These are phyloP conservation scores for Platerodrilus igneus DNA, from an alignment of 2,888 invertebrate species.

Conservation along the genomic window DNA sequence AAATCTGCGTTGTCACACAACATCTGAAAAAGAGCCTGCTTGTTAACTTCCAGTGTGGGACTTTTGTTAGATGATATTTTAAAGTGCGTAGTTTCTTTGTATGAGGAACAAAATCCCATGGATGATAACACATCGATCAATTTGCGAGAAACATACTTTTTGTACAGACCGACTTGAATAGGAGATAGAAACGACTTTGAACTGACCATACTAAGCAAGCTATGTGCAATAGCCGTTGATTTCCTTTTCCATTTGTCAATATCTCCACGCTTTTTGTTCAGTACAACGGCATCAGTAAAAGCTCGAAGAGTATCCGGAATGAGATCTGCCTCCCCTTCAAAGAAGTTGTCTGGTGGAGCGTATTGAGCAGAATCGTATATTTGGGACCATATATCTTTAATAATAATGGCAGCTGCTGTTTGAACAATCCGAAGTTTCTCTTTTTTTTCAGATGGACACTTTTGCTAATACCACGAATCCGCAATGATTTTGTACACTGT, in stretches of 20 bases:
- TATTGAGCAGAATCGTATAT: too few relatives aligned
- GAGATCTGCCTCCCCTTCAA: not conserved
- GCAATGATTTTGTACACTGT: too few relatives aligned
- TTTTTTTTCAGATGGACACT: not conserved
- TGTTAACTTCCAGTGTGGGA: not conserved
- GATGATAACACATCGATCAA: slow-evolving; percentile 1
- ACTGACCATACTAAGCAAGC: not conserved
- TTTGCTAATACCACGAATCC: not conserved
- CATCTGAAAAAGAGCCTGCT: not conserved
- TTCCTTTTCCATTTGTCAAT: not conserved
- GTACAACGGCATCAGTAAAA: not conserved
- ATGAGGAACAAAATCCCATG: too few relatives aligned
- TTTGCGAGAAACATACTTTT: not conserved
- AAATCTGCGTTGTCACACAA: not conserved
- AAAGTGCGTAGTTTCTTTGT: too few relatives aligned
- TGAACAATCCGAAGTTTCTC: not conserved
- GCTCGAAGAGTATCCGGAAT: not conserved
- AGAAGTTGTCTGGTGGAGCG: not conserved
- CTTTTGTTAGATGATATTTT: too few relatives aligned
- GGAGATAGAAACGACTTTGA: not conserved
- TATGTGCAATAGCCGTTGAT: not conserved
- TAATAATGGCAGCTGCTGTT: not conserved
- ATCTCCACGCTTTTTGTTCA: not conserved
- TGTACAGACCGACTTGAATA: not conserved
- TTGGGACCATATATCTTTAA: too few relatives aligned